phyloP scores from a whole-genome alignment of 2,797 vertebrate genomes.

The Karalla daura region DNA sequence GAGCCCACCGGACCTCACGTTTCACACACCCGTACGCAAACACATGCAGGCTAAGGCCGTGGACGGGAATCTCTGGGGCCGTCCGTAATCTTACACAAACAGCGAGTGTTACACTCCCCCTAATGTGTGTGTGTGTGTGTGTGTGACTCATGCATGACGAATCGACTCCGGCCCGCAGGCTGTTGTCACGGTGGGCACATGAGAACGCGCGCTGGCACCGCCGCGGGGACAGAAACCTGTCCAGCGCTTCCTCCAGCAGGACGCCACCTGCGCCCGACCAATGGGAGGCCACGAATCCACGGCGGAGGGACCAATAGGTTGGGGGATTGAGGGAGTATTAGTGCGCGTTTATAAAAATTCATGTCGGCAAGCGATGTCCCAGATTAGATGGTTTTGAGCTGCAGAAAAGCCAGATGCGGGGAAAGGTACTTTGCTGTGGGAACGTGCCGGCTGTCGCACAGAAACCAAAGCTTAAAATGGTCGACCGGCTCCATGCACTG shows the following conservation, averaged over 20 bases:
- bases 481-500: neutral
- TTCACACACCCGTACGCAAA: constrained; percentile 27
- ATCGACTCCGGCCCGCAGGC: constrained; percentile 41
- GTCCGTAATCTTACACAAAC: constrained; percentile 60
- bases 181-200: constrained; percentile 55
- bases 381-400: constrained; percentile 62
- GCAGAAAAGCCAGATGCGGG: constrained; percentile 53
- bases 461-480: constrained; percentile 13
- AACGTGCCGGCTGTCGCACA: constrained; percentile 28
- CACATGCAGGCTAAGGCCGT: constrained; percentile 33
- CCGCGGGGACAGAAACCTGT: constrained; percentile 55
- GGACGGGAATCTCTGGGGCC: constrained; percentile 55
- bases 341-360: constrained; percentile 58
- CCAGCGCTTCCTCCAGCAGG: constrained; percentile 17
- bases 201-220: constrained; percentile 50
- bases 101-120: constrained; percentile 41
- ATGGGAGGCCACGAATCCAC: constrained; percentile 7
- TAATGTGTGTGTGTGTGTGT: constrained; percentile 67
- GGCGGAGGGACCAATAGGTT: constrained; percentile 35
- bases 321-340: constrained; percentile 55
- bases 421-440: constrained; percentile 21
- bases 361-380: constrained; percentile 57
- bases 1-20: constrained; percentile 29
- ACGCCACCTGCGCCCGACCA: constrained; percentile 38
- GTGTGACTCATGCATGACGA: constrained; percentile 68